Conservation (phyloP, 1,140 invertebrate genomes). For the Ceratina japonica region DNA sequence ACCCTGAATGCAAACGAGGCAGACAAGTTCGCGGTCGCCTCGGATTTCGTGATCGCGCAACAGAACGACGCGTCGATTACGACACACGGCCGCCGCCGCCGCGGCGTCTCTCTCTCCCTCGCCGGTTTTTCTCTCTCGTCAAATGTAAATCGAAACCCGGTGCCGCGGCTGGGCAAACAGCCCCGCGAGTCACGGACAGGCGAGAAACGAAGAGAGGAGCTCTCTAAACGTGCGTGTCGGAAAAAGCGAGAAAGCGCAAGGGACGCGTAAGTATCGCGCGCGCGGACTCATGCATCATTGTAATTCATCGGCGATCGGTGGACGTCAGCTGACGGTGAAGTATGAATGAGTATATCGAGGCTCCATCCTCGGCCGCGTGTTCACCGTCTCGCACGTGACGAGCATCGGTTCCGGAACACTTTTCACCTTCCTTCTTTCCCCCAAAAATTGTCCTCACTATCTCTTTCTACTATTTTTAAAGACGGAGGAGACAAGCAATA, state of each 20-base stretch:
- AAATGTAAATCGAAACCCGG: slow-evolving; percentile 56
- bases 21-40: slow-evolving; percentile 60
- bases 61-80: slow-evolving; percentile 54
- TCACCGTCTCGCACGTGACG: slow-evolving; percentile 60
- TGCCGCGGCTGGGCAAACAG: slow-evolving; percentile 31
- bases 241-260: slow-evolving; percentile 15
- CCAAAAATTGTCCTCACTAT: background rate
- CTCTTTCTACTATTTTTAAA: no score
- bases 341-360: slow-evolving; percentile 69
- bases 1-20: slow-evolving; percentile 60
- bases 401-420: slow-evolving; percentile 32
- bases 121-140: slow-evolving; percentile 9
- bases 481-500: no score
- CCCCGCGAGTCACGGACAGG: slow-evolving; percentile 5
- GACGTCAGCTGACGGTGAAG: slow-evolving; percentile 62
- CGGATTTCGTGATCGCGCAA: slow-evolving; percentile 63
- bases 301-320: slow-evolving; percentile 64
- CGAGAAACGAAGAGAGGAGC: background rate
- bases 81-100: slow-evolving; percentile 21
- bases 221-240: background rate
- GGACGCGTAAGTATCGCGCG: slow-evolving; percentile 18
- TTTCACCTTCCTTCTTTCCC: background rate
- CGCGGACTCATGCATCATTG: slow-evolving; percentile 58
- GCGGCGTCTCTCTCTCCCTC: no score
- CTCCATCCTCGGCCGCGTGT: slow-evolving; percentile 6